Percentiles rank a stretch among this genome's conserved stretches.
Evolutionary conservation across 2,113 vertebrate genomes (phyloP).

Genomic region (Pimephales promelas): DNA sequence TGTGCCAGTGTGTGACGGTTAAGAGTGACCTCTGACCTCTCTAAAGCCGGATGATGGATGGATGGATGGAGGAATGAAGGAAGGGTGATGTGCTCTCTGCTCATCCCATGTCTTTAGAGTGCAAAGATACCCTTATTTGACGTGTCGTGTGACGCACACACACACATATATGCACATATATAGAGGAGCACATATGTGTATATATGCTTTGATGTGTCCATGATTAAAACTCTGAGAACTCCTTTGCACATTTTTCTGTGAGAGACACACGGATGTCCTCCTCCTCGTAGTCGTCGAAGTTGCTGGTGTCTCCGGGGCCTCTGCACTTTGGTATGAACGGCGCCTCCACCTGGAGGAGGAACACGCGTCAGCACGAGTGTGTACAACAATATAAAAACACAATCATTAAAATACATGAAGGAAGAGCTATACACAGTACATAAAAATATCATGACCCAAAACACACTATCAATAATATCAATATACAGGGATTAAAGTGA

Average conservation of each 20-base stretch:
- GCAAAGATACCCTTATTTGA: conserved; percentile 85
- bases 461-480: too few species aligned
- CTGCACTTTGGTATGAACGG: conserved; percentile 99
- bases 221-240: conserved; percentile 97
- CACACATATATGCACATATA: conserved; percentile 33
- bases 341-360: conserved; percentile 87
- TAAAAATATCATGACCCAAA: too few species aligned
- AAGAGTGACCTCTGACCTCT: conserved; percentile 83
- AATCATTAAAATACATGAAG: too few species aligned
- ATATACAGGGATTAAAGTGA: too few species aligned
- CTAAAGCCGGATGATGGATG: conserved; percentile 79
- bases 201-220: conserved; percentile 82
- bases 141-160: conserved; percentile 49
- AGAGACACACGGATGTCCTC: conserved; percentile 97
- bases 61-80: conserved; percentile 84
- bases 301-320: conserved; percentile 98
- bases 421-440: too few species aligned
- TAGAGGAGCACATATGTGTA: conserved; percentile 34
- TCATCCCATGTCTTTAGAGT: conserved; percentile 90
- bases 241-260: conserved; percentile 97
- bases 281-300: conserved; percentile 99
- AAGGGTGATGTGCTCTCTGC: conserved; percentile 85
- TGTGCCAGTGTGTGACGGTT: conserved; percentile 76
- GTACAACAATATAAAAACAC: not conserved
- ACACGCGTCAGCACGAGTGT: not conserved